phyloP scores from a whole-genome alignment of 2,888 invertebrate species.

The Caenorhabditis uteleia region DNA sequence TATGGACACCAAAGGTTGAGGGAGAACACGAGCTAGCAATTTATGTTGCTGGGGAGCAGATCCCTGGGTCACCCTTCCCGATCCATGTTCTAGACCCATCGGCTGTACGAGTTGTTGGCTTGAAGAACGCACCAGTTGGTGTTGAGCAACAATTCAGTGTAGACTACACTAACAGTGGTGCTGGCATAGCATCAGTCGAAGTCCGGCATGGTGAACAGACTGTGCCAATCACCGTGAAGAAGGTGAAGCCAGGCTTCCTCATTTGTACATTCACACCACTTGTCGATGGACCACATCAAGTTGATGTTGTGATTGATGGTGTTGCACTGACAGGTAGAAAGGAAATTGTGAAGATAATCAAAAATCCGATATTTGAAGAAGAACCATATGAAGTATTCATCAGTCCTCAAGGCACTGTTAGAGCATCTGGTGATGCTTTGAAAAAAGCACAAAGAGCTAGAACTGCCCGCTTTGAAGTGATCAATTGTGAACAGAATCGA shows the following conservation, averaged over 20 bases:
- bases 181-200: constrained; percentile 83
- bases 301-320: constrained; percentile 86
- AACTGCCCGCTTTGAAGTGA: constrained; percentile 68
- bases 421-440: constrained; percentile 67
- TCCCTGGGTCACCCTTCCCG: constrained; percentile 76
- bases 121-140: constrained; percentile 72
- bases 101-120: constrained; percentile 72
- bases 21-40: constrained; percentile 49
- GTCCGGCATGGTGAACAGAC: constrained; percentile 75
- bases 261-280: constrained; percentile 79
- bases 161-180: constrained; percentile 82
- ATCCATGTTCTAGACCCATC: constrained; percentile 78
- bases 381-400: constrained; percentile 68
- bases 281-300: constrained; percentile 84
- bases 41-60: constrained; percentile 47
- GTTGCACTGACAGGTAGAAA: constrained; percentile 75
- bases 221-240: constrained; percentile 54
- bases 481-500: constrained; percentile 55
- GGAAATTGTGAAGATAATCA: neutral
- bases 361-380: constrained; percentile 50
- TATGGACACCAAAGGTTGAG: constrained; percentile 61
- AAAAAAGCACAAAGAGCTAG: constrained; percentile 60
- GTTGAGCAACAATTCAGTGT: constrained; percentile 74
- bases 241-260: constrained; percentile 64
- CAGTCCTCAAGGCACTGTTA: constrained; percentile 57